Evolutionary conservation across 2,113 vertebrate species (phyloP).

Genomic region (Rhinopomastus cyanomelas): DNA sequence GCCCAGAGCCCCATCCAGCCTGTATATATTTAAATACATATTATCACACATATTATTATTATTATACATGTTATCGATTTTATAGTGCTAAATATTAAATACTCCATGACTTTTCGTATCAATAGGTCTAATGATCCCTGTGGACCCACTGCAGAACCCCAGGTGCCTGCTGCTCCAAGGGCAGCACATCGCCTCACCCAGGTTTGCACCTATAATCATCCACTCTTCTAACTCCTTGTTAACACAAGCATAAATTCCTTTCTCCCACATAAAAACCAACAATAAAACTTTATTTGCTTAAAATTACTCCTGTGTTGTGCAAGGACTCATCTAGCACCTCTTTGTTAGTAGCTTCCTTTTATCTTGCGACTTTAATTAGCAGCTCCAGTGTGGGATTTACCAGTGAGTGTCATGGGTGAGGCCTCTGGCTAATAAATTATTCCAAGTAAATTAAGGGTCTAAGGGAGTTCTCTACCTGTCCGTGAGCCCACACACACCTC

Average conservation of each 20-base stretch:
- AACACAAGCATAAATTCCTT: background rate
- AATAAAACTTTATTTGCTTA: background rate
- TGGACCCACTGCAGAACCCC: fast-evolving
- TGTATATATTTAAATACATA: too few species aligned
- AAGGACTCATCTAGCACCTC: slow-evolving; percentile 31
- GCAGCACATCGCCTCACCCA: background rate
- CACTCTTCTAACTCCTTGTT: background rate
- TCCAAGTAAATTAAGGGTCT: slow-evolving; percentile 55
- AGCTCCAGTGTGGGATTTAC: slow-evolving; percentile 52
- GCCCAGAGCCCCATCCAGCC: too few species aligned
- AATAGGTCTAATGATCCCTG: fast-evolving
- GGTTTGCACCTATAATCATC: background rate
- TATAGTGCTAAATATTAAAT: background rate
- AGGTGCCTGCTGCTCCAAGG: too few species aligned
- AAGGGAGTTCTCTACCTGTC: slow-evolving; percentile 37
- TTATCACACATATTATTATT: too few species aligned
- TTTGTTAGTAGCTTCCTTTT: slow-evolving; percentile 48
- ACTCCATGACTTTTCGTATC: background rate
- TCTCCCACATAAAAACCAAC: background rate
- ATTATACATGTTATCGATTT: too few species aligned
- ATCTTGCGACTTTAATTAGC: slow-evolving; percentile 59
- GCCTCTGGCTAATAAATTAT: slow-evolving; percentile 66
- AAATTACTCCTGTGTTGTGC: background rate
- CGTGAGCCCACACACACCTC: background rate
- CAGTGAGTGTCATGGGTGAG: slow-evolving; percentile 36